Evolutionary conservation across 2,113 vertebrate species (phyloP), one percentile per base, ranked within the genome.

Genomic region (Glareola pratincola): DNA sequence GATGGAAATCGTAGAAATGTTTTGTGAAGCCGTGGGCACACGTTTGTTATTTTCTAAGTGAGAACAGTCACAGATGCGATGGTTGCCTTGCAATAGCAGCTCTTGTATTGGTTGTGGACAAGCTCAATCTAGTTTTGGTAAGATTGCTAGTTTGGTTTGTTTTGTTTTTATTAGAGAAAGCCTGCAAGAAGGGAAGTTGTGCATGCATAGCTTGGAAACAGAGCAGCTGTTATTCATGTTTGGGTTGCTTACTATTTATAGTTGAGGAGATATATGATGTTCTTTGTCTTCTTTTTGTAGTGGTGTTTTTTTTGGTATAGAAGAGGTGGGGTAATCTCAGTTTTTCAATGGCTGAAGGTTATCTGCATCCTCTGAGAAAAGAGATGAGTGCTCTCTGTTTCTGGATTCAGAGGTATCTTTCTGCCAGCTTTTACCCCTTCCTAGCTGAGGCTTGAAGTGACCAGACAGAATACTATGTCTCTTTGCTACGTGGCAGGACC

Each of bases 21-120:
- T 57, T 36, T 53, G 50, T 64, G 22, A 69, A 92, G 2, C 14
- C 3, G 0, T 2, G 10, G 16, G 16, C 22, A 16, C 2, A 0
- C 1, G 12, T 3, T 50, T 4, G 6, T 45, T 48, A 3, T 30
- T 71, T 60, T 56, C 3, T 34, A 10, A 45, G 20, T 12, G 23
- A 13, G 12, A 53, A 53, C 4, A 9, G 16, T 23, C 15, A 2
- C 34, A 53, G 21, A 3, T 10, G 10, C 6, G n/a, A 32, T 36
- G 32, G 63, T 34, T 84, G 29, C 7, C 22, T 48, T 51, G 26
- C 22, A 34, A 1, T 14, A 37, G 27, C 4, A 1, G 36, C 13
- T 51, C 45, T 26, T 34, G 14, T 45, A 0, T 30, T 26, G 27
- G 8, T 29, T 73, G 24, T 51, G 23, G 34, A 24, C 4, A 54